Base-by-base conservation (phyloP, 1,140 invertebrate genomes). In the Brachionus asplanchnoidis region DNA sequence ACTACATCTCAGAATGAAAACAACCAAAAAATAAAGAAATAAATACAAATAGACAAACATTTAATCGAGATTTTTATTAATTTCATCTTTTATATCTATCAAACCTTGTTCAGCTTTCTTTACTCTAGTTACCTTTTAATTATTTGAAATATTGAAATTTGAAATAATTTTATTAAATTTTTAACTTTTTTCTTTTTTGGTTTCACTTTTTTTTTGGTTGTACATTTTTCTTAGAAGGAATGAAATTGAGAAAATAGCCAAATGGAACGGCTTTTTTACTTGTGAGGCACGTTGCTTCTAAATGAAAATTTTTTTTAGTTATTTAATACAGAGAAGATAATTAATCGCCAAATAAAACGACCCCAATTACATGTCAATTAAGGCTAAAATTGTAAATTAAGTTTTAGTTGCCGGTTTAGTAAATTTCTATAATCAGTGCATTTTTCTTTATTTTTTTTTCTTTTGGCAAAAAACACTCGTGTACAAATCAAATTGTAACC, bases 381-480 rank as follows among this genome's bases (percentile, higher is more conserved):
- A 46, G 73, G 26, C 32, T 36, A 77, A 77, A 77, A 77, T 77
- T 77, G 73, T 77, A 77, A 77, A 77, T 50, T 50, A 77, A 50
- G 73, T 77, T 77, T 77, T 77, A 77, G 73, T 77, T 77, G 73
- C 73, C 73, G 73, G 73, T 77, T 50, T 77, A 73, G 68, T 77
- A 50, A 50, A 77, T 36, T 26, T 77, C 46, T 77, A 75, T 75
- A 46, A 77, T 46, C 40, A 77, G 73, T 77, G 73, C 73, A 77
- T 77, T 77, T 77, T 77, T 77, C 44, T 36, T 42, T 73, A n/a
- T 73, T 40, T 40, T 73, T 73, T 36, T 14, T 68, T 12, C 65
- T 68, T 12, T 12, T 68, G 32, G 65, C 32, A 68, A 32, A 68
- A 68, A 68, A 68, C 28, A 73, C 68, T 40, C 28, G 68, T 73